Percentiles rank a stretch among this genome's conserved stretches.
phyloP scores from a whole-genome alignment of 64 coral and sea anemone species.

The Stylophora pistillata region DNA sequence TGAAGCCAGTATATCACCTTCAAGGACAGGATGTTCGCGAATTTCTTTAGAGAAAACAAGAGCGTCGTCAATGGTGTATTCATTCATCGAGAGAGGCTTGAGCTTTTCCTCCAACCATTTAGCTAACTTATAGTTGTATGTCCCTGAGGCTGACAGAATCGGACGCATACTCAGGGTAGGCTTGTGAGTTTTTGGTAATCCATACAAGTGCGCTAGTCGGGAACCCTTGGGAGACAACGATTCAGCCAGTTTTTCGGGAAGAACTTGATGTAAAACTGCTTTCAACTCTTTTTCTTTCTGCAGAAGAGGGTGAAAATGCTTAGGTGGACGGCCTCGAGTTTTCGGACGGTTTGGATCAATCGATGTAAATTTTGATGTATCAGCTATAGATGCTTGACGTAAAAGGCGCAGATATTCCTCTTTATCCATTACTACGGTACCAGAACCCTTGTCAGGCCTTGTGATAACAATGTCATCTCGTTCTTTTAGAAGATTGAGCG shows the following conservation, averaged over 20 bases:
- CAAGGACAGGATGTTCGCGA: too few species aligned
- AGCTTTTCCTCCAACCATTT: too few species aligned
- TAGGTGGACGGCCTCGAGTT: neutral
- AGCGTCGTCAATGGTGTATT: neutral
- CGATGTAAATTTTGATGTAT: neutral
- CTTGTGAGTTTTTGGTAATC: constrained; percentile 18
- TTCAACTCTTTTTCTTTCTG: too few species aligned
- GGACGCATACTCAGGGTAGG: constrained; percentile 6
- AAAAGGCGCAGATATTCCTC: neutral
- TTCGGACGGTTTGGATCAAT: neutral
- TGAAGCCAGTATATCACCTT: too few species aligned
- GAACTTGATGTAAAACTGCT: too few species aligned
- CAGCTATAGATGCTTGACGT: neutral
- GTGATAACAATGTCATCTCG: constrained; percentile 21
- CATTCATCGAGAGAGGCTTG: too few species aligned
- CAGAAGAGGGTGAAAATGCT: too few species aligned
- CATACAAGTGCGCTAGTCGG: neutral
- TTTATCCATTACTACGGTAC: neutral
- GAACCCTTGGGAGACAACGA: neutral
- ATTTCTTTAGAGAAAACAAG: too few species aligned
- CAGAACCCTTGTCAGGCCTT: neutral
- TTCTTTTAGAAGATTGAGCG: constrained; percentile 5
- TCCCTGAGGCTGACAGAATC: neutral
- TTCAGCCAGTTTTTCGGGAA: neutral
- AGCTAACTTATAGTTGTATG: too few species aligned